These are phyloP conservation scores for Xanthostigma xanthostigma DNA, from an alignment of 2,888 invertebrate species.

Conservation along the genomic window DNA sequence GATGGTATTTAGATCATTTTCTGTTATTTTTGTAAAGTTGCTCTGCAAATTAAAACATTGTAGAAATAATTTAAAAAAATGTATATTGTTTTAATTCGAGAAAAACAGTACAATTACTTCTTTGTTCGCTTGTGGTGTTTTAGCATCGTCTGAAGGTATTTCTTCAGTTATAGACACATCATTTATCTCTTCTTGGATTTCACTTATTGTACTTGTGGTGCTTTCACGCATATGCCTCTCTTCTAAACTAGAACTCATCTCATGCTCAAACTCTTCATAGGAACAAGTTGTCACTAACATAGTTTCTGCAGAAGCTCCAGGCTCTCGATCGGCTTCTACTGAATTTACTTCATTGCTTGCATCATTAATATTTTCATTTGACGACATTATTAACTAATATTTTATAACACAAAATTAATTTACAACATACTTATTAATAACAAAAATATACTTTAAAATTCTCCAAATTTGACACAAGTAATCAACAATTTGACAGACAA, in stretches of 20 bases:
- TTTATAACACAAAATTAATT: too few relatives aligned
- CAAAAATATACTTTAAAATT: too few relatives aligned
- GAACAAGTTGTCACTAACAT: slow-evolving; percentile 57
- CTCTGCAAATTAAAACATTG: not conserved
- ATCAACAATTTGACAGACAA: too few relatives aligned
- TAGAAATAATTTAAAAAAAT: too few relatives aligned
- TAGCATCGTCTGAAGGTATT: slow-evolving; percentile 10
- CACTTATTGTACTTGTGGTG: slow-evolving; percentile 40
- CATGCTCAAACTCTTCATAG: slow-evolving; percentile 48
- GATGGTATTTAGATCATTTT: too few relatives aligned
- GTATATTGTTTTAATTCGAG: not conserved
- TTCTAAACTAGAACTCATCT: slow-evolving; percentile 44
- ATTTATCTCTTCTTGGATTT: slow-evolving; percentile 36
- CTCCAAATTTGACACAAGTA: too few relatives aligned
- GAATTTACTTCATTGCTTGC: too few relatives aligned
- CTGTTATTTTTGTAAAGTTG: too few relatives aligned
- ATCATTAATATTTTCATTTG: too few relatives aligned
- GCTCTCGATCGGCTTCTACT: slow-evolving; percentile 24
- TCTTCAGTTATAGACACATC: slow-evolving; percentile 1
- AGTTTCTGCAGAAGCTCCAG: slow-evolving; percentile 46
- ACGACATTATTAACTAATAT: too few relatives aligned
- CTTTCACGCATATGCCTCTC: slow-evolving; percentile 36
- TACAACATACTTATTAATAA: too few relatives aligned
- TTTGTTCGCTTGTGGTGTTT: slow-evolving; percentile 13
- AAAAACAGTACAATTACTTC: slow-evolving; percentile 10